Conservation (phyloP, 2,888 invertebrate genomes). For the Sphecodes monilicornis region DNA sequence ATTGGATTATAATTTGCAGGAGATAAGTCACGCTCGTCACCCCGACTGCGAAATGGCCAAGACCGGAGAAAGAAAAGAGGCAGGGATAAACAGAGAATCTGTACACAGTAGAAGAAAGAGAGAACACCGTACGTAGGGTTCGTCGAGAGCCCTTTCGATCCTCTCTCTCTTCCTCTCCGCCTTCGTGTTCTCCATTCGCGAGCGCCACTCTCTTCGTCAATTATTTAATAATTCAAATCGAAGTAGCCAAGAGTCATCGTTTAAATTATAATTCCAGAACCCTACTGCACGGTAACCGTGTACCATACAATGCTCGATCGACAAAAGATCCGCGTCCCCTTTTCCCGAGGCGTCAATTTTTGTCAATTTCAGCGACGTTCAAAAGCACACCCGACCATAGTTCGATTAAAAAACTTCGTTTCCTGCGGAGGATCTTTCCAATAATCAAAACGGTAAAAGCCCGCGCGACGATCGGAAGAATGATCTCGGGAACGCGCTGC, state of each 20-base stretch:
- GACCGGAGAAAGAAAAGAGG: constrained; percentile 33
- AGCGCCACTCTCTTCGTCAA: constrained; percentile 75
- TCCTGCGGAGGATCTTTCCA: constrained; percentile 28
- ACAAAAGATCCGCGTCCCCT: background rate
- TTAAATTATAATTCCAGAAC: constrained; percentile 82
- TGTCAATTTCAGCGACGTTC: constrained; percentile 13
- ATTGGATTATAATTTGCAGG: constrained; percentile 84
- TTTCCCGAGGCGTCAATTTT: background rate
- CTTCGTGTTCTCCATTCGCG: constrained; percentile 16
- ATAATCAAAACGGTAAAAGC: constrained; percentile 35
- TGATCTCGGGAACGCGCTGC: constrained; percentile 43
- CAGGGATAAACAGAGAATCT: constrained; percentile 46
- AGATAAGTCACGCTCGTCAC: constrained; percentile 83
- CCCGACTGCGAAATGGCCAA: constrained; percentile 78
- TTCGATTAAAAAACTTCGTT: constrained; percentile 45
- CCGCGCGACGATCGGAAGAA: constrained; percentile 33
- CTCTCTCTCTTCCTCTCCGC: constrained; percentile 5
- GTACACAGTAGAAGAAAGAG: constrained; percentile 24
- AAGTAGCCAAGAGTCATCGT: constrained; percentile 82
- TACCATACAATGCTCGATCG: constrained; percentile 13
- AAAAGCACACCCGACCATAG: background rate
- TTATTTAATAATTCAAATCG: constrained; percentile 84
- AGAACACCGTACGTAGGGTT: background rate
- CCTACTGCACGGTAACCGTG: constrained; percentile 61
- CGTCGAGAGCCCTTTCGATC: constrained; percentile 53